phyloP scores from a whole-genome alignment of 2,888 invertebrate species.

The Amiota minor region DNA sequence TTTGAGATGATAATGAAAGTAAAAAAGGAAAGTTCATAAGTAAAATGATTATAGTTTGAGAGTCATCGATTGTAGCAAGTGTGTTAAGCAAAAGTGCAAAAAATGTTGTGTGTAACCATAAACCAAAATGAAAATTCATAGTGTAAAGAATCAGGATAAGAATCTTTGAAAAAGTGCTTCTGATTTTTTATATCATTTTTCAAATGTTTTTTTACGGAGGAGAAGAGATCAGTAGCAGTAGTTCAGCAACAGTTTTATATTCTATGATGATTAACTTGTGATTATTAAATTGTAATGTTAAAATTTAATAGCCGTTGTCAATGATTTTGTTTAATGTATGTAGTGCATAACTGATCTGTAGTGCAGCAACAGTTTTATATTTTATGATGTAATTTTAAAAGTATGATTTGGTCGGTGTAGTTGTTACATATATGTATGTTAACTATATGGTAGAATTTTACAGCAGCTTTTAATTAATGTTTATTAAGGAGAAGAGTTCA shows the following conservation, averaged over 20 bases:
- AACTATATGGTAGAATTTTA: too few species aligned
- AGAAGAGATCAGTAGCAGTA: too few species aligned
- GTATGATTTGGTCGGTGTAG: too few species aligned
- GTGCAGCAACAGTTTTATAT: slow-evolving; percentile 31
- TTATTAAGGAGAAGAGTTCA: too few species aligned
- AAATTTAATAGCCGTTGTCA: not conserved
- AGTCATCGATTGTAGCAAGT: slow-evolving; percentile 38
- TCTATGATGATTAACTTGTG: too few species aligned
- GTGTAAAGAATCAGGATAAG: not conserved
- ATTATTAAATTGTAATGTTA: not conserved
- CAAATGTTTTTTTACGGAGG: too few species aligned
- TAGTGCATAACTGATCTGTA: not conserved
- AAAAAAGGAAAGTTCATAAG: slow-evolving; percentile 3
- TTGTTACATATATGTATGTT: too few species aligned
- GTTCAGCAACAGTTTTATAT: too few species aligned
- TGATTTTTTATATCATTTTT: too few species aligned
- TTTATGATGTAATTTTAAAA: too few species aligned
- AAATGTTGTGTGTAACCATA: slow-evolving; percentile 25
- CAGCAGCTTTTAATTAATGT: too few species aligned
- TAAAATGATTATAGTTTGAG: not conserved
- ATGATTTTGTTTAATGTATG: not conserved
- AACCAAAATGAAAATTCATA: slow-evolving; percentile 17
- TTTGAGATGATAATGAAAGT: slow-evolving; percentile 29
- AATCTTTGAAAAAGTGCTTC: too few species aligned
- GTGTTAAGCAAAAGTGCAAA: slow-evolving; percentile 44